Conservation (phyloP, 1,140 invertebrate species). For the Drosophila takahashii region DNA sequence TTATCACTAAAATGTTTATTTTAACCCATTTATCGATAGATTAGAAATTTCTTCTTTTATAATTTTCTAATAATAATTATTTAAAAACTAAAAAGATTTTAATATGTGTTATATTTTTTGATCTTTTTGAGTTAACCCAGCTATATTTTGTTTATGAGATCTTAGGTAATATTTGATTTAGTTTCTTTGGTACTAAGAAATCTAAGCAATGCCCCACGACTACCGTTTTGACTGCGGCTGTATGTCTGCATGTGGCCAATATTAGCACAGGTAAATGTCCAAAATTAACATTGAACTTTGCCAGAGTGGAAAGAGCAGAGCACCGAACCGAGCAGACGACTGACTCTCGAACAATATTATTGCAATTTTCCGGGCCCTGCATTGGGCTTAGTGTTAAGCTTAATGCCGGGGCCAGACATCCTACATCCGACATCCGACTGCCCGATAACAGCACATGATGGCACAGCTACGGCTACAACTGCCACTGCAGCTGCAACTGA, state of each 20-base stretch:
- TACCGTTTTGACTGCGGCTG: not conserved
- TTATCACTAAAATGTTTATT: too few relatives aligned
- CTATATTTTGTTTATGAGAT: too few relatives aligned
- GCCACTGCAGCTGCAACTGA: constrained; percentile 37
- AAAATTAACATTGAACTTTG: constrained; percentile 83
- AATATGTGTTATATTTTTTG: too few relatives aligned
- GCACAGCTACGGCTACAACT: constrained; percentile 21
- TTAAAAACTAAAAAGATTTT: too few relatives aligned
- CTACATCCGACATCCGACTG: constrained; percentile 48
- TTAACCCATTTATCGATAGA: too few relatives aligned
- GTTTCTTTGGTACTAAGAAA: too few relatives aligned
- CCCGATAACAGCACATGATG: constrained; percentile 47
- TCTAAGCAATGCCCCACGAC: not conserved
- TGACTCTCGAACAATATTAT: constrained; percentile 69
- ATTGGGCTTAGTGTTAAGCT: constrained; percentile 59
- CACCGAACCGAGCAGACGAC: constrained; percentile 11
- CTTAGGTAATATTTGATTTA: too few relatives aligned
- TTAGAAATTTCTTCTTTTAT: too few relatives aligned
- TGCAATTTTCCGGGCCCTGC: constrained; percentile 75
- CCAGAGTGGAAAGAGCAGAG: constrained; percentile 34
- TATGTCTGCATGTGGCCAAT: constrained; percentile 58
- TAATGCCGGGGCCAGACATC: constrained; percentile 59
- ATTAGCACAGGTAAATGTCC: constrained; percentile 80
- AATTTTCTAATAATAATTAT: too few relatives aligned
- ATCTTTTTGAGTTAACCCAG: too few relatives aligned